phyloP scores from a whole-genome alignment of 2,113 vertebrate species.

The Gorilla gorilla region DNA sequence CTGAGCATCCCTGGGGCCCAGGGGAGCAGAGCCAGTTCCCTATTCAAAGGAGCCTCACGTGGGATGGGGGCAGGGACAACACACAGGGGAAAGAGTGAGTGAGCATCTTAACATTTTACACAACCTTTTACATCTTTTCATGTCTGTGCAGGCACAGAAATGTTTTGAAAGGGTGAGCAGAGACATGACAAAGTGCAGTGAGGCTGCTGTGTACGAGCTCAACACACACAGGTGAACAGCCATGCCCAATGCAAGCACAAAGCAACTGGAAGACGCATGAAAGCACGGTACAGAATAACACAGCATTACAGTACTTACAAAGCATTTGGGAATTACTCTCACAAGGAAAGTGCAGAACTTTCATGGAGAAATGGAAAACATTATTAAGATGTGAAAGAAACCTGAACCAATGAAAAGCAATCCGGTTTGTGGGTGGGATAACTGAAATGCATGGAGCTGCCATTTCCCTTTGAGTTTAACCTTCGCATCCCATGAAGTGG shows the following conservation, averaged over 20 bases:
- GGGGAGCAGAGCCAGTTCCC: background rate
- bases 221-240: background rate
- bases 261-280: rapidly evolving
- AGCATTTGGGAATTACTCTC: background rate
- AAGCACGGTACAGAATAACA: rapidly evolving
- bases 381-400: background rate
- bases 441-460: rapidly evolving
- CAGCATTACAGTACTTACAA: rapidly evolving
- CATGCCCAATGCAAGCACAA: background rate
- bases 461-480: rapidly evolving
- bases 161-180: background rate
- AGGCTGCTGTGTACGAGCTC: background rate
- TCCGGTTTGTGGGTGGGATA: background rate
- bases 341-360: background rate
- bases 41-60: rapidly evolving
- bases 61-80: background rate
- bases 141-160: rapidly evolving
- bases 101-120: background rate
- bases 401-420: background rate
- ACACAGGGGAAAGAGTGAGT: background rate
- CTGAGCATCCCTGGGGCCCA: background rate
- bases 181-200: rapidly evolving
- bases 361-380: background rate
- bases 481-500: rapidly evolving
- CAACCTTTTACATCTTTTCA: background rate